Base-by-base conservation (phyloP, 2,113 vertebrate genomes). In the Bostrychus sinensis region DNA sequence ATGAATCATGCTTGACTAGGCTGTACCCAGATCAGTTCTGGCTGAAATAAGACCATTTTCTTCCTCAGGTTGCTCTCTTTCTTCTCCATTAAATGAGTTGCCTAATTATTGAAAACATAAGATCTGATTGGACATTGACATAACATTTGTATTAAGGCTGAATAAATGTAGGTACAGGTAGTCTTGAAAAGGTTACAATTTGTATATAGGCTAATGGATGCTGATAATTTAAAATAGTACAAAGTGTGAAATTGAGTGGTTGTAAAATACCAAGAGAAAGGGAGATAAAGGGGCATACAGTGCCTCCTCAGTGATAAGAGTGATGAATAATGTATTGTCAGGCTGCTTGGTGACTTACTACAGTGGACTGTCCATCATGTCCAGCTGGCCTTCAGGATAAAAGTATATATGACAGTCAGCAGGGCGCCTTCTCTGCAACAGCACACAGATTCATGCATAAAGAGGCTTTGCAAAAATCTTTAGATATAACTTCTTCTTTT, bases 261-360 rank as follows among this genome's bases (percentile, higher is more conserved):
- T 67, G 64, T 22, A 38, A 78, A 78, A 83, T 48, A 64, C 53
- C 59, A 63, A 42, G 66, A 70, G 83, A 85, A 66, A 48, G 67
- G 70, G 72, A 81, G 83, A 86, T 75, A 78, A 75, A 86, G 81
- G 75, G 72, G 78, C 65, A 85, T 13, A 41, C 22, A 61, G 71
- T 66, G 46, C 63, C 48, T 80, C 71, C 62, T 62, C 73, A 55
- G 28, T 63, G 82, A 86, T 72, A 72, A 84, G 71, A 64, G 55
- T 9, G 39, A 87, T 89, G 69, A 89, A 89, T 89, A 83, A 89
- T 86, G 69, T 53, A 88, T 89, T 63, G 28, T 62, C 45, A 61
- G 45, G 55, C 62, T 77, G 69, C 71, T 70, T 64, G 25, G 48
- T 50, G 72, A 78, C 73, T 88, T 79, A 67, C 55, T 60, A 64